Base-by-base conservation (phyloP, 2,888 invertebrate species). In the Theristus sp. region DNA sequence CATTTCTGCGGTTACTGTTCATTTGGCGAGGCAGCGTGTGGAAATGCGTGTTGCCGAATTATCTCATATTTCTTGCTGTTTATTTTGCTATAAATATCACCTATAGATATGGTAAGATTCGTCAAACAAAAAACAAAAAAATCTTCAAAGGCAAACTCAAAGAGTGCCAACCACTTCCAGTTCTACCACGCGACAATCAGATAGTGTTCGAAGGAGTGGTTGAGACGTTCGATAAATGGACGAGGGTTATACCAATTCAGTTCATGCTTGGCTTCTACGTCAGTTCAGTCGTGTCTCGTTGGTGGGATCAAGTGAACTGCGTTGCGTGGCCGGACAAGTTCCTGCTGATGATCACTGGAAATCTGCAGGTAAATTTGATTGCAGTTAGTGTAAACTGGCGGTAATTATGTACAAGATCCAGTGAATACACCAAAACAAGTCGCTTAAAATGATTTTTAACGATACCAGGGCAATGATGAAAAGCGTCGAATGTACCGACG, bases 231-330 rank as follows among this genome's bases (percentile, higher is more conserved):
- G 29, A 27, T 29, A 49, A 49, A 27, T 58, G 49, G 52, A 29
- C 27, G 10, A 46, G 1, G n/a, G 28, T 25, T 20, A 57, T 57
- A 46, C 58, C 58, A 1, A 46, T 56, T 2, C 46, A 38, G 47
- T 58, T 58, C n/a, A 2, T 58, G 58, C 49, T 58, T 2, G 58
- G 58, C 24, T 58, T 58, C 52, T 58, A 52, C 52, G 58, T 58
- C n/a, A 30, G 2, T 22, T 2, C 2, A 10, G 30, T 58, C 17
- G 28, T 58, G n/a, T 13, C 17, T 29, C 49, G 58, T 17, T 58
- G 58, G 58, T 58, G 58, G 58, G n/a, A 52, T 1, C 58, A 58
- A 24, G 46, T 58, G 29, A 29, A 10, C 49, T 29, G 46, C 20
- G 24, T 58, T 22, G 27, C 52, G 22, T 58, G 27, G 28, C 58